Conservation (phyloP, 1,140 invertebrate genomes). For the Heliothis virescens region DNA sequence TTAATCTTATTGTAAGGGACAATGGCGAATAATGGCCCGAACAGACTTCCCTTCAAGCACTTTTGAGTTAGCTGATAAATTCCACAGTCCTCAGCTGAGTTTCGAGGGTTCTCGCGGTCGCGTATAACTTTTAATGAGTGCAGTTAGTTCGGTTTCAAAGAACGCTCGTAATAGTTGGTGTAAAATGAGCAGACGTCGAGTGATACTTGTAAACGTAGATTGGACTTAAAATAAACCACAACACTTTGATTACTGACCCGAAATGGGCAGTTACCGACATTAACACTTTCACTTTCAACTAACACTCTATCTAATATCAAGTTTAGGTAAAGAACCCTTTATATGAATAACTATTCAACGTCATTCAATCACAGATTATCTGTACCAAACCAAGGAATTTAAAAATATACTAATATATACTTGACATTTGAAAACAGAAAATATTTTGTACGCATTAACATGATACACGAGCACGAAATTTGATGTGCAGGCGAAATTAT, state of each 20-base stretch:
- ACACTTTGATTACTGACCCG: constrained; percentile 26
- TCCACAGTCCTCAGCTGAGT: constrained; percentile 62
- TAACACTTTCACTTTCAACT: not conserved
- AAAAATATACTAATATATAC: constrained; percentile 6
- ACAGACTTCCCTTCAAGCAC: constrained; percentile 71
- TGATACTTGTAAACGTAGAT: constrained; percentile 42
- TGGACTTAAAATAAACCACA: constrained; percentile 30
- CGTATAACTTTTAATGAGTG: constrained; percentile 78
- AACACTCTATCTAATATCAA: no score
- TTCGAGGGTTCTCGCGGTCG: constrained; percentile 66
- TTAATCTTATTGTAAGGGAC: constrained; percentile 80
- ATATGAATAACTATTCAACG: not conserved
- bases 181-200: constrained; percentile 60
- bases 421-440: constrained; percentile 30
- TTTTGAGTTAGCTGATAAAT: constrained; percentile 75
- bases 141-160: constrained; percentile 69
- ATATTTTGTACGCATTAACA: constrained; percentile 56
- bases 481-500: constrained; percentile 52
- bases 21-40: constrained; percentile 76
- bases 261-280: constrained; percentile 8
- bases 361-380: not conserved
- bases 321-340: constrained; percentile 15
- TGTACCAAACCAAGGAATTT: not conserved
- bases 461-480: constrained; percentile 56
- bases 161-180: constrained; percentile 60